Conservation (phyloP, 2,888 invertebrate species). For the Agriotes lineatus region DNA sequence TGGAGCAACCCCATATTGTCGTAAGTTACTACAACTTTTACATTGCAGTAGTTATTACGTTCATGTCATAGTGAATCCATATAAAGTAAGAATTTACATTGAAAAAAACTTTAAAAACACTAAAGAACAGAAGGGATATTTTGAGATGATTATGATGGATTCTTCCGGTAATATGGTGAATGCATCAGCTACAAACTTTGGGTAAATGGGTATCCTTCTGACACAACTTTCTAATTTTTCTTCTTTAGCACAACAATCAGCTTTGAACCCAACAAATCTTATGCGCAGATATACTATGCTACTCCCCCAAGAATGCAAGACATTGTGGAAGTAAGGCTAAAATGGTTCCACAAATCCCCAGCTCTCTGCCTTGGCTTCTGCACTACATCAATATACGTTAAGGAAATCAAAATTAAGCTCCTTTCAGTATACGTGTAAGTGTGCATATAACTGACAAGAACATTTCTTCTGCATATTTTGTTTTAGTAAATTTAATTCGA, state of each 20-base stretch:
- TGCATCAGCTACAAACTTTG: conserved; percentile 50
- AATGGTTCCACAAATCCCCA: conserved; percentile 57
- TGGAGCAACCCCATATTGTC: conserved; percentile 58
- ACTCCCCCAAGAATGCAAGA: conserved; percentile 54
- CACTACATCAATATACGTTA: conserved; percentile 53
- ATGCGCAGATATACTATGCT: conserved; percentile 58
- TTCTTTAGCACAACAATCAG: neutral
- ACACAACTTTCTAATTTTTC: neutral
- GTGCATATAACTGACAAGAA: too few relatives aligned
- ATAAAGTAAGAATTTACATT: conserved; percentile 48
- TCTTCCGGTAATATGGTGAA: conserved; percentile 54
- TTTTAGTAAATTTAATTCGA: too few relatives aligned
- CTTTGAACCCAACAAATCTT: conserved; percentile 34
- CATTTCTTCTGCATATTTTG: too few relatives aligned
- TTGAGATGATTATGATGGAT: conserved; percentile 60
- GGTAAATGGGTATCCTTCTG: conserved; percentile 47
- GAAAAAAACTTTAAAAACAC: conserved; percentile 27
- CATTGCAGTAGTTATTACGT: neutral
- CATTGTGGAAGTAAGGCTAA: conserved; percentile 58
- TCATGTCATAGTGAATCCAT: conserved; percentile 50
- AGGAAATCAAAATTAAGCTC: conserved; percentile 52
- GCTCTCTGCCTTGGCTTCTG: conserved; percentile 56
- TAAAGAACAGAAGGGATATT: conserved; percentile 52
- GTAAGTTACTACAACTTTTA: conserved; percentile 52
- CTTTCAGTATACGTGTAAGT: too few relatives aligned